Conservation (phyloP, 2,888 invertebrate genomes). For the Pyrochroa serraticornis region DNA sequence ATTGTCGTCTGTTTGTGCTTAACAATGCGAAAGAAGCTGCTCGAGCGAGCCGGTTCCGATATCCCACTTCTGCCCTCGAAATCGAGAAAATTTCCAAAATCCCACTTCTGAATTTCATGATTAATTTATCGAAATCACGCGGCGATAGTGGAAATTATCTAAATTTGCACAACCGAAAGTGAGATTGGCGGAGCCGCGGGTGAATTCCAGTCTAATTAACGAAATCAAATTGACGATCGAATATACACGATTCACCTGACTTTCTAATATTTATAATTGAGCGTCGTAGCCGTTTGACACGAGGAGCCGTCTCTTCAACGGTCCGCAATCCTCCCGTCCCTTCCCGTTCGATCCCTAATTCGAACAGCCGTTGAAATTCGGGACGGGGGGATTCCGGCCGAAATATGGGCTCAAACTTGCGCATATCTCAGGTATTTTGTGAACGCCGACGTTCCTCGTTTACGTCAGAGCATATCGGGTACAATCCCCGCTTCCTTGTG, state of each 20-base stretch:
- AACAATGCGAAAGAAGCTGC: neutral
- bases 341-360: neutral
- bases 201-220: constrained; percentile 2
- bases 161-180: too few relatives aligned
- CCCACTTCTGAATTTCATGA: too few relatives aligned
- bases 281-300: constrained; percentile 37
- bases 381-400: too few relatives aligned
- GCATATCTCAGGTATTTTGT: neutral
- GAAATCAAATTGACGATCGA: constrained; percentile 4
- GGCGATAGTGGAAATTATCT: too few relatives aligned
- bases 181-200: neutral
- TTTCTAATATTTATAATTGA: constrained; percentile 38
- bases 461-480: constrained; percentile 51
- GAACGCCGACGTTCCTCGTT: constrained; percentile 19
- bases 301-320: constrained; percentile 5
- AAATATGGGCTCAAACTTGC: constrained; percentile 2
- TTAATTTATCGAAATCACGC: too few relatives aligned
- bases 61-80: too few relatives aligned
- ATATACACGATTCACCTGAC: constrained; percentile 26
- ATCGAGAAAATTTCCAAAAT: too few relatives aligned
- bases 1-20: constrained; percentile 43
- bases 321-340: too few relatives aligned
- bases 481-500: constrained; percentile 53
- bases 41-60: neutral
- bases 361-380: constrained; percentile 1